Conservation (phyloP, 2,797 vertebrate species). For the Varecia variegata region DNA sequence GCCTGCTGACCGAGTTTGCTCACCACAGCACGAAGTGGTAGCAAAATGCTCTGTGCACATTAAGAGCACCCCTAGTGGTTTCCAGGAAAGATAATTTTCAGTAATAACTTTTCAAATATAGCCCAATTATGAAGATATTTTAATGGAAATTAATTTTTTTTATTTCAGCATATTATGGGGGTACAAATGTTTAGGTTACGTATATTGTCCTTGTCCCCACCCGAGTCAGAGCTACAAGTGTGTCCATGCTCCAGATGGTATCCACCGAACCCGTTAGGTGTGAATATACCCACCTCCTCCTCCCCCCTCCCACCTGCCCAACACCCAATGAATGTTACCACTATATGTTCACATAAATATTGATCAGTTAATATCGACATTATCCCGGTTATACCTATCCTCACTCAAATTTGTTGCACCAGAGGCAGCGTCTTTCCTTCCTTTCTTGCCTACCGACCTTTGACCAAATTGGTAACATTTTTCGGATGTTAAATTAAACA, state of each 20-base stretch:
- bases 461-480: neutral
- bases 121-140: neutral
- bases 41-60: neutral
- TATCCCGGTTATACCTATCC: neutral
- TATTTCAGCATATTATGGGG: too few relatives aligned
- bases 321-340: too few relatives aligned
- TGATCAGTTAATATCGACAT: too few relatives aligned
- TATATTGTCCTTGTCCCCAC: too few relatives aligned
- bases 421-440: neutral
- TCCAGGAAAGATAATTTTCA: neutral
- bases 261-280: too few relatives aligned
- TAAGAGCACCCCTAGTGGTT: neutral
- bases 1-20: neutral
- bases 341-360: too few relatives aligned
- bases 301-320: too few relatives aligned
- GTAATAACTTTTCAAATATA: neutral
- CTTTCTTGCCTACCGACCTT: neutral
- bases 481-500: constrained; percentile 33
- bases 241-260: too few relatives aligned
- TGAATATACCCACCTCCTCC: too few relatives aligned
- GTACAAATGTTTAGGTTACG: too few relatives aligned
- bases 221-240: too few relatives aligned
- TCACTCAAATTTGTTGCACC: neutral
- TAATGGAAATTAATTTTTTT: neutral
- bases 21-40: accelerated